Conservation (phyloP, 1,140 invertebrate genomes). For the Asbolus verrucosus region DNA sequence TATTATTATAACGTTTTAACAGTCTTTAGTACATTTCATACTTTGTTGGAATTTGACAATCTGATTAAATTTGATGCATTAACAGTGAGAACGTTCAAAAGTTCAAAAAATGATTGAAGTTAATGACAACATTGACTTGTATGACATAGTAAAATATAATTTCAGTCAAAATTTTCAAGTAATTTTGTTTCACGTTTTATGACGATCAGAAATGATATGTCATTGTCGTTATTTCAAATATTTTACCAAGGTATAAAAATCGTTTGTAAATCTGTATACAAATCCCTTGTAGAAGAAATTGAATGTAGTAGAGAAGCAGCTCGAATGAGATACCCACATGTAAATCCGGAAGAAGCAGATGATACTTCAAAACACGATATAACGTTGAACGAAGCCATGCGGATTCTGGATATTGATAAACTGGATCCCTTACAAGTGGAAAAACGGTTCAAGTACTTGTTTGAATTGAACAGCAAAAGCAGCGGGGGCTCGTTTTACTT, state of each 20-base stretch:
- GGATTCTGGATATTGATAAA: constrained; percentile 89
- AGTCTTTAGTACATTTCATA: too few species aligned
- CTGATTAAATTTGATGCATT: too few species aligned
- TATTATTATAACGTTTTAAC: too few species aligned
- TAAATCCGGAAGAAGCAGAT: background rate
- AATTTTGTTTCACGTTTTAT: background rate
- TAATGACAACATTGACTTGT: background rate
- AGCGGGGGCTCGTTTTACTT: constrained; percentile 97
- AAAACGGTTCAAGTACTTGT: constrained; percentile 89
- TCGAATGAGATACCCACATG: constrained; percentile 26
- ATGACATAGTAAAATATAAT: constrained; percentile 4
- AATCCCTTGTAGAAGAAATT: constrained; percentile 46
- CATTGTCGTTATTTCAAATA: constrained; percentile 16
- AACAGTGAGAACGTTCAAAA: too few species aligned
- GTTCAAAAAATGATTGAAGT: too few species aligned
- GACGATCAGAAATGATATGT: background rate
- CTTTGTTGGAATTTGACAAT: too few species aligned
- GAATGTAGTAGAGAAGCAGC: constrained; percentile 41
- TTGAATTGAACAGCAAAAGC: constrained; percentile 89
- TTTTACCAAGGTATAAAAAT: constrained; percentile 38
- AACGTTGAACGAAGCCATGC: constrained; percentile 87
- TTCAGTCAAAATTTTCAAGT: constrained; percentile 22
- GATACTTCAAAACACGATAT: constrained; percentile 62
- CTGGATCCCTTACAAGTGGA: constrained; percentile 73
- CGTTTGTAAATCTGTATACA: constrained; percentile 27